Conservation (phyloP, 1,140 invertebrate species). For the Drosophila hydei region DNA sequence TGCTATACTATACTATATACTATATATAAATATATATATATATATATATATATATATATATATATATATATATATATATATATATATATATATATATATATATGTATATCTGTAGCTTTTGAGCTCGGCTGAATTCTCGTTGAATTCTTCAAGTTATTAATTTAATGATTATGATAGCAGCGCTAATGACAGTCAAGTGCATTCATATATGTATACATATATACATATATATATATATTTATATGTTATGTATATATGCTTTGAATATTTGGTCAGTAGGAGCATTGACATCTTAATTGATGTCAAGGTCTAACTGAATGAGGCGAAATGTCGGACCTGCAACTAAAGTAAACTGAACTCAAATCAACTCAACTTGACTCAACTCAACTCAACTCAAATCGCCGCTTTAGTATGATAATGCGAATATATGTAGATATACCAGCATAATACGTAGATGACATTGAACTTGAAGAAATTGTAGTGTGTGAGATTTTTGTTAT, state of each 20-base stretch:
- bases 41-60: constrained; percentile 15
- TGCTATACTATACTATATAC: constrained; percentile 9
- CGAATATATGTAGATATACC: constrained; percentile 13
- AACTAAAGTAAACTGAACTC: constrained; percentile 48
- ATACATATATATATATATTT: no score
- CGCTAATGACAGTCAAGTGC: constrained; percentile 80
- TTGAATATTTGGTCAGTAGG: constrained; percentile 21
- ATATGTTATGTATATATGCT: background rate
- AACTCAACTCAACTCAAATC: constrained; percentile 45
- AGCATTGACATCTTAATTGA: constrained; percentile 78
- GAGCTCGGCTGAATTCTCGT: constrained; percentile 3
- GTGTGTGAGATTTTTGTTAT: constrained; percentile 23
- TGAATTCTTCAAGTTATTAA: constrained; percentile 68
- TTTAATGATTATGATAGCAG: constrained; percentile 76
- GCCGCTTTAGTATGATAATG: constrained; percentile 47
- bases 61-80: constrained; percentile 7
- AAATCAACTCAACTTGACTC: constrained; percentile 26
- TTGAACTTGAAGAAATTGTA: constrained; percentile 70
- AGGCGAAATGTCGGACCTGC: constrained; percentile 33
- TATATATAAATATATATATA: constrained; percentile 16
- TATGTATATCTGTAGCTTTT: constrained; percentile 26
- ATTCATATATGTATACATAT: constrained; percentile 26
- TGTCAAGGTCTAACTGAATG: constrained; percentile 69
- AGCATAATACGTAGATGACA: constrained; percentile 49
- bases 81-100: constrained; percentile 8